Evolutionary conservation across 1,140 invertebrate species (phyloP), one percentile per base, ranked within the genome.

Genomic region (Achroia grisella): DNA sequence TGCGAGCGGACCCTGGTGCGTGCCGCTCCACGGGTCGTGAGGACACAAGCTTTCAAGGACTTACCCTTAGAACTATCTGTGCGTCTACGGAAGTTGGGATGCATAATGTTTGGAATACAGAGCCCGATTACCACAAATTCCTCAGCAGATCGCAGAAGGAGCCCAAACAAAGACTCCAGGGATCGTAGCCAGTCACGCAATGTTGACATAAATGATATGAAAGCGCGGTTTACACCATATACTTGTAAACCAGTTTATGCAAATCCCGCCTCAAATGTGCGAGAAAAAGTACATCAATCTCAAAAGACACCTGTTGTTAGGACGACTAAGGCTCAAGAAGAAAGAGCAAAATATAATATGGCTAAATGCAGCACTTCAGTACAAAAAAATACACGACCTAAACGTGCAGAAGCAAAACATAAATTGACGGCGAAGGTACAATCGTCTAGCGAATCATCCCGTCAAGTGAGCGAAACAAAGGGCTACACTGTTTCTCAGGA

Each of bases 321-420:
- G 28, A 81, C 72, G 2, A 84, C 77, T 0, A 79, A 72, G 48
- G 79, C 79, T 2, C 79, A 84, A 40, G 75, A 81, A 30, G 64
- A 84, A 43, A 59, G 79, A 4, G 71, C 75, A 1, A 81, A 71
- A 39, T 84, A 58, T 34, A 83, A 83, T 44, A 61, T 72, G 34
- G 49, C 44, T 0, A 80, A 80, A 43, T 66, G 51, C 1, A 62
- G 43, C 42, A 1, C 10, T 45, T n/a, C 56, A 31, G 6, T 56
- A 53, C 10, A 62, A 52, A 44, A 14, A 27, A 6, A 28, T 5
- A 23, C 14, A 4, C 70, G 66, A 36, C 61, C 76, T 2, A 58
- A 71, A 43, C 77, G 77, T 48, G 54, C 79, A 28, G 73, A 72
- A 17, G 59, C 68, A 0, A 50, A 52, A 1, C 68, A 61, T 34